Conservation (phyloP, 2,888 invertebrate species). For the Ochropacha duplaris region DNA sequence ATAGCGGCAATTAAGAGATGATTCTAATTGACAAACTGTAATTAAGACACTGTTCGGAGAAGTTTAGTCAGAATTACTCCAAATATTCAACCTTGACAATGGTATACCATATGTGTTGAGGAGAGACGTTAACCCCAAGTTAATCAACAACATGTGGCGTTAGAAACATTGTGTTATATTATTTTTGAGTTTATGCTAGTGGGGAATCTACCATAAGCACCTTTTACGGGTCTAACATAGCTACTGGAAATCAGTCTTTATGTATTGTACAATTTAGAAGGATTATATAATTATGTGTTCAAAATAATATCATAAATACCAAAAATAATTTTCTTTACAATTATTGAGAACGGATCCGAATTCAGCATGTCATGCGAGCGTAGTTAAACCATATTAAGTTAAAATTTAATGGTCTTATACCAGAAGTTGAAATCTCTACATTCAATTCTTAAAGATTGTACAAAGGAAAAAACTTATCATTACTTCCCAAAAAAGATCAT, state of each 20-base stretch:
- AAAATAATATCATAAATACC: too few species aligned
- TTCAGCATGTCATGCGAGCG: too few species aligned
- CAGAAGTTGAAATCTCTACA: not conserved
- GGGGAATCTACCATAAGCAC: too few species aligned
- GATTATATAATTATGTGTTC: too few species aligned
- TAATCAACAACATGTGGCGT: not conserved
- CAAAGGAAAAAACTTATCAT: slow-evolving; percentile 19
- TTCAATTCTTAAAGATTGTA: not conserved
- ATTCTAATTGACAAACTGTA: not conserved
- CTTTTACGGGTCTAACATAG: too few species aligned
- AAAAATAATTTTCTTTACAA: too few species aligned
- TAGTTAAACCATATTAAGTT: too few species aligned
- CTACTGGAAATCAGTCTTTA: too few species aligned
- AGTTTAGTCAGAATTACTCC: not conserved
- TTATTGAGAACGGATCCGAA: too few species aligned
- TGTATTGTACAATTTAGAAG: too few species aligned
- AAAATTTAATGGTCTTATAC: not conserved
- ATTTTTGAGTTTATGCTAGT: not conserved
- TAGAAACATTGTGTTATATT: not conserved
- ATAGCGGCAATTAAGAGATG: too few species aligned
- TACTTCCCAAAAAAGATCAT: slow-evolving; percentile 22
- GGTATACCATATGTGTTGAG: not conserved
- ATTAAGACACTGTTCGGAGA: not conserved
- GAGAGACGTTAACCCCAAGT: not conserved
- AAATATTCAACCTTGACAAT: not conserved